phyloP scores from a whole-genome alignment of 1,140 invertebrate genomes.

The Pentalonia nigronervosa region DNA sequence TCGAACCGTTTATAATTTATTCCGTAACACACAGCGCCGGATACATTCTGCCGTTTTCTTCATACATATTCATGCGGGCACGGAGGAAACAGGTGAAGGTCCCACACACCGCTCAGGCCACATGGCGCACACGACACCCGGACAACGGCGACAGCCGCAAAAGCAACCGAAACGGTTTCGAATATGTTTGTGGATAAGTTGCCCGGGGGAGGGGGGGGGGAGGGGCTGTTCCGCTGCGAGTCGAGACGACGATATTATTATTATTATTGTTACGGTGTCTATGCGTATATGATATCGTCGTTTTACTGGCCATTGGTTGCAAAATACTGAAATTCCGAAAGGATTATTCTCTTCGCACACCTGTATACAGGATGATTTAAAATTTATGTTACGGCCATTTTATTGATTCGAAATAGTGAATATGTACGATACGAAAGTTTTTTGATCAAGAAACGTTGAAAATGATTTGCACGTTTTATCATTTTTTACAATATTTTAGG shows the following conservation, averaged over 20 bases:
- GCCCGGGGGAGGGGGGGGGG: too few relatives aligned
- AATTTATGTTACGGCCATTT: too few relatives aligned
- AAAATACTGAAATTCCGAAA: neutral
- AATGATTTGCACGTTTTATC: too few relatives aligned
- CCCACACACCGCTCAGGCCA: conserved; percentile 46
- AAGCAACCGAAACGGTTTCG: neutral
- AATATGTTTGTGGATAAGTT: neutral
- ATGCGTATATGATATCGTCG: too few relatives aligned
- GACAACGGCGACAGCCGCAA: neutral
- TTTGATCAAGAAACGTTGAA: too few relatives aligned
- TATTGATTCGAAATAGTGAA: too few relatives aligned
- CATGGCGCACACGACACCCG: conserved; percentile 57
- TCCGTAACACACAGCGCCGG: conserved; percentile 58
- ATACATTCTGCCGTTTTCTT: conserved; percentile 57
- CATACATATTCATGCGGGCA: conserved; percentile 57
- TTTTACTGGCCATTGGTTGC: neutral
- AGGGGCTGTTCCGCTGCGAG: neutral
- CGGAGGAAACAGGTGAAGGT: conserved; percentile 57
- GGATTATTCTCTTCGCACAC: neutral
- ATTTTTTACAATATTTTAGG: too few relatives aligned
- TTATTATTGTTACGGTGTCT: too few relatives aligned
- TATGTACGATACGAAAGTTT: too few relatives aligned
- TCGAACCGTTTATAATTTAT: conserved; percentile 58
- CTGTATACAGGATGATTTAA: too few relatives aligned
- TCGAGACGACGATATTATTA: neutral